Evolutionary conservation across 2,888 invertebrate genomes (phyloP), one percentile per base, ranked within the genome.

Genomic region (Ligdia adustata): DNA sequence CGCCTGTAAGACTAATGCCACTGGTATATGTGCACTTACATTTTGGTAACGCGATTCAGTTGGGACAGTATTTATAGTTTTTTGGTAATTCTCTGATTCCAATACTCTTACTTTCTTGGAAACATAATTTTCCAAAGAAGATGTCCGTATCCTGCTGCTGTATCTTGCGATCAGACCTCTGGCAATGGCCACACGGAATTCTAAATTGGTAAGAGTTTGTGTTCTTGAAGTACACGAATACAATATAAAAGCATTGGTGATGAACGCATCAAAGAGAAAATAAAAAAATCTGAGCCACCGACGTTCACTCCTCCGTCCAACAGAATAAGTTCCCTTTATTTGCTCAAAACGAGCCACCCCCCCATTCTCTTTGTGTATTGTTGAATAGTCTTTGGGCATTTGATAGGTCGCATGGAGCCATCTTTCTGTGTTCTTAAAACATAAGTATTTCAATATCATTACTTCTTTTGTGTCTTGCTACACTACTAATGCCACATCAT

Each of bases 391-490:
- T 6, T 3, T 16, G 55, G 60, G 24, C 57, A 59, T 11, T 32
- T 11, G 12, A 55, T 14, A 20, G 31, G 33, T 31, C 38, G 13
- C 35, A 38, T 65, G 9, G 51, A 28, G 33, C 58, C 56, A 32
- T 66, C 53, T 46, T 56, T 60, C 38, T 54, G 44, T 26, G 51
- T 64, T 42, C 59, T 44, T 38, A 41, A 15, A 14, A 60, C 50
- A 49, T 14, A n/a, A 2, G 57, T 62, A 47, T 33, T 27, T 33
- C 32, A 66, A 26, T 3, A 69, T 12, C 16, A 52, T n/a, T 3
- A 63, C 63, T 7, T 62, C 56, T 53, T 66, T 62, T 6, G 54
- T 68, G 40, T 69, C 65, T 53, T 62, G 52, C 66, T 64, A 66
- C 18, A 58, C 51, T n/a, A 44, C 22, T 43, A 64, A 64, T 38